These are phyloP conservation scores for Mythimna pallens DNA, from an alignment of 2,888 invertebrate genomes.

Conservation along the genomic window DNA sequence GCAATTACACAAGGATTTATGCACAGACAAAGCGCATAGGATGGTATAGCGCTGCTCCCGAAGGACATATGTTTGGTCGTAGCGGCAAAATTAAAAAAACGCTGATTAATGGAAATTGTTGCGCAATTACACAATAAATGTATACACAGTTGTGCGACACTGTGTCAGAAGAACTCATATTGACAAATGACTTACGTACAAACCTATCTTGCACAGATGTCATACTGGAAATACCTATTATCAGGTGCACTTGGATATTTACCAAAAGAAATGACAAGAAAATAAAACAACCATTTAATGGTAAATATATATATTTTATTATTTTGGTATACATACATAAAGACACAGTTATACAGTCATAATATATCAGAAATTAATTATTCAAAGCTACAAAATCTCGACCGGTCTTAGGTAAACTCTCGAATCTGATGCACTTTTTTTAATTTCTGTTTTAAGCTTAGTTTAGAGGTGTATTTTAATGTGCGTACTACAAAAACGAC, in stretches of 20 bases:
- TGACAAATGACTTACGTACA: neutral
- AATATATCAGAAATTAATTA: neutral
- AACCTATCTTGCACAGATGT: neutral
- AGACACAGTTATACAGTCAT: neutral
- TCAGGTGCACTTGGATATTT: no score
- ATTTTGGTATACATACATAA: neutral
- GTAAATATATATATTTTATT: constrained; percentile 1
- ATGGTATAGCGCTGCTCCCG: neutral
- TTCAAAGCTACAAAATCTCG: neutral
- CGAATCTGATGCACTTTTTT: neutral
- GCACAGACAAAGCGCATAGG: neutral
- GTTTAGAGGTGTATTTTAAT: no score
- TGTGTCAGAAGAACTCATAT: neutral
- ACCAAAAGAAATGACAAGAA: neutral
- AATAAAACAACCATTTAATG: neutral
- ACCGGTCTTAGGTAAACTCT: no score
- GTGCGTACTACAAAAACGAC: no score
- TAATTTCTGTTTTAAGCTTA: no score
- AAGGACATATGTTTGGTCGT: neutral
- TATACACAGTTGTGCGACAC: neutral
- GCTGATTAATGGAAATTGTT: neutral
- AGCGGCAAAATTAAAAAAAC: neutral
- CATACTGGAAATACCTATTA: no score
- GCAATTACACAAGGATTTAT: neutral
- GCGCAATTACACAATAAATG: neutral